A percentile compares a stretch with the other conserved stretches of the same genome.
These are phyloP conservation scores for Trichomycterus rosablanca DNA, from an alignment of 2,113 vertebrate genomes.

Conservation along the genomic window DNA sequence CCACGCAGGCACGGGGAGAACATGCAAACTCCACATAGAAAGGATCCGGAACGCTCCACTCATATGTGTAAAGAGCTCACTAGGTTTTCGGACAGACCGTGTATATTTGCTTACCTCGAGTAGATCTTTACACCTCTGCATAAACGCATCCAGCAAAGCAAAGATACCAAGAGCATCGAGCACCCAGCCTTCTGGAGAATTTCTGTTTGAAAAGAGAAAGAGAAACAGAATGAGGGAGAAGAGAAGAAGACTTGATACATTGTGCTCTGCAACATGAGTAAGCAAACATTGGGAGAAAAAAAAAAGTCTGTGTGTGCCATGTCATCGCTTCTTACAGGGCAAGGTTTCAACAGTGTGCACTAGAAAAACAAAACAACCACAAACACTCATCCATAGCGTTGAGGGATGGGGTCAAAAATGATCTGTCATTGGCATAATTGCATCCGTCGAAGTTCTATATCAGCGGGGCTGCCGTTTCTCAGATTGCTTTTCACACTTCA, in stretches of 20 bases:
- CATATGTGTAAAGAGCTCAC: too few species aligned
- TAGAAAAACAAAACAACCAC: constrained; percentile 50
- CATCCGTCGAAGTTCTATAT: constrained; percentile 56
- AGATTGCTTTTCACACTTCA: constrained; percentile 70
- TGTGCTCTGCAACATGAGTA: constrained; percentile 4
- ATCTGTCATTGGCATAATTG: constrained; percentile 68
- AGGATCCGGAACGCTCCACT: too few species aligned
- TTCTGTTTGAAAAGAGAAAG: constrained; percentile 54
- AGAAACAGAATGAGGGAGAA: constrained; percentile 20
- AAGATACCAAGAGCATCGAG: constrained; percentile 76
- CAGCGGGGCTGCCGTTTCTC: constrained; percentile 43
- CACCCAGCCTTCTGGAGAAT: constrained; percentile 66
- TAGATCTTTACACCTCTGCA: constrained; percentile 78
- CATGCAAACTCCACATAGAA: too few species aligned
- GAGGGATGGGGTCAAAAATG: constrained; percentile 64
- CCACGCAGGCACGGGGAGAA: too few species aligned
- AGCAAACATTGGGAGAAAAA: constrained; percentile 16
- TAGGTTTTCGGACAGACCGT: too few species aligned
- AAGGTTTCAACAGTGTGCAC: constrained; percentile 32
- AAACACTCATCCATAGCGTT: constrained; percentile 40
- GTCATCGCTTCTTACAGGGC: constrained; percentile 24
- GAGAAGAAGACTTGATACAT: constrained; percentile 12
- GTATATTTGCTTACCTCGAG: constrained; percentile 70
- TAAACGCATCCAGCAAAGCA: constrained; percentile 74
- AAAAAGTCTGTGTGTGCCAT: constrained; percentile 28